Evolutionary conservation across 2,113 vertebrate genomes (phyloP), one percentile per base, ranked within the genome.

Genomic region (Trachemys scripta): DNA sequence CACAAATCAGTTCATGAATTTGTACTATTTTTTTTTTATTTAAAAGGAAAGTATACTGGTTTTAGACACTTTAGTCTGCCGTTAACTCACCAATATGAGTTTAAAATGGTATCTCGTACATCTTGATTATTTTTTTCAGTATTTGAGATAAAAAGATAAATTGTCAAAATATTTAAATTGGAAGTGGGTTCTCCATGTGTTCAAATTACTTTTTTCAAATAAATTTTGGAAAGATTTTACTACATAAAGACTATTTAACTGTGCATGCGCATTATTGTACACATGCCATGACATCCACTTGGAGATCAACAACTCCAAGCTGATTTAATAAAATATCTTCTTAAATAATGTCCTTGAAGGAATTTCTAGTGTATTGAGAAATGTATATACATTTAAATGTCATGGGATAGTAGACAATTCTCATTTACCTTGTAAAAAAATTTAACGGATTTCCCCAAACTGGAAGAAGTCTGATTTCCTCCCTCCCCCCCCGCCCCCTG

Each of bases 151-250:
- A 78, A 89, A 93, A 8, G 12, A 45, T 56, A 76, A 53, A 8
- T n/a, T 69, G 47, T 50, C 80, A 47, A 75, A 86, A 11, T 88
- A 3, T 85, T 82, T 17, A 13, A 93, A 93, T 92, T n/a, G 24
- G 3, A 90, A 89, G 81, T 1, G 42, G 54, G 2, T 88, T 31
- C 72, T 82, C 56, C 62, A 45, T 95, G 56, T 92, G 87, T 95
- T 95, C 45, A 53, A 90, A 2, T n/a, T 94, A 3, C n/a, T 93
- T 45, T 94, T 94, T 72, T 72, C 65, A 72, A 20, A 38, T 72
- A 87, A 76, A 62, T 88, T 92, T 86, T 62, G 80, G 87, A 84
- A 90, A 88, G 90, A 84, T 35, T 88, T 92, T 82, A 59, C 56
- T 87, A 69, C 6, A 1, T 83, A 65, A 78, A 65, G 16, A 90